phyloP scores from a whole-genome alignment of 2,113 vertebrate species.

The Excalfactoria chinensis region DNA sequence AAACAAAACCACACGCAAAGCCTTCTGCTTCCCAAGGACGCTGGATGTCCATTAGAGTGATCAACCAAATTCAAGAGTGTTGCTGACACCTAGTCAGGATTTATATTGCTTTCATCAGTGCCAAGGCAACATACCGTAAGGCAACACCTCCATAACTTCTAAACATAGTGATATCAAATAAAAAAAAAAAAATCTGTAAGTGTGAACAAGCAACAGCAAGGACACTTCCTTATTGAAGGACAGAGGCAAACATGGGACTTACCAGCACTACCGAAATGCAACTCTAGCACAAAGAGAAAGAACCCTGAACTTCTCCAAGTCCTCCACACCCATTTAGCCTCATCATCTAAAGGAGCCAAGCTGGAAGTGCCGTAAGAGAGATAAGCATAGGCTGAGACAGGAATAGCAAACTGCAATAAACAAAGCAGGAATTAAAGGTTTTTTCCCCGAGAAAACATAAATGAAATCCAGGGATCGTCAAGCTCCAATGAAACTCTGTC shows the following conservation, averaged over 20 bases:
- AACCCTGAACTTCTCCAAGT: neutral
- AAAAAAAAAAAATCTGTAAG: neutral
- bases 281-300: neutral
- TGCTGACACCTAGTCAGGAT: neutral
- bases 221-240: neutral
- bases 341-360: neutral
- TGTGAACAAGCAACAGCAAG: neutral
- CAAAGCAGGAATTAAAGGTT: constrained; percentile 12
- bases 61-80: neutral
- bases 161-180: neutral
- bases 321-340: neutral
- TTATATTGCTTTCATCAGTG: neutral
- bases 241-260: neutral
- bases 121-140: neutral
- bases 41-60: accelerated
- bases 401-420: constrained; percentile 10
- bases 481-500: neutral
- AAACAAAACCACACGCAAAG: neutral
- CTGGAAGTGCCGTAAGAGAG: neutral
- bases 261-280: neutral
- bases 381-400: neutral
- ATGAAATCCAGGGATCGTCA: neutral
- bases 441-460: constrained; percentile 24
- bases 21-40: neutral
- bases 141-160: neutral